Base-by-base conservation (phyloP, 1,140 invertebrate genomes). In the Drosophila kikkawai region DNA sequence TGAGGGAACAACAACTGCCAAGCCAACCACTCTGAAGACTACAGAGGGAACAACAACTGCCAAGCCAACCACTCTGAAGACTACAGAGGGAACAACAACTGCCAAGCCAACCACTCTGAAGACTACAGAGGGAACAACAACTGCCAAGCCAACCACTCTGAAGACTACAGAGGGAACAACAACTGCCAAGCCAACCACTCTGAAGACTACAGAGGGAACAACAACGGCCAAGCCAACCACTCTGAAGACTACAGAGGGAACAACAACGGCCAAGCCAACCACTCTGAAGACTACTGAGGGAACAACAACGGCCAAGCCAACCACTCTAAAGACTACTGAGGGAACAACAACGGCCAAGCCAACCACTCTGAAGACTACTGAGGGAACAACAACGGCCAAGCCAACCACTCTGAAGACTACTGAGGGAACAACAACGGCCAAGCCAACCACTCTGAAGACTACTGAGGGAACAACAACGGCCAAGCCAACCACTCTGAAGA, bases 101-200 rank as follows among this genome's bases (percentile, higher is more conserved):
- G 11, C 26, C 0, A 42, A 50, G 8, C 57, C 59, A 7, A 69
- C 58, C 26, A 47, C 58, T 41, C 12, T 17, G 12, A 37, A 64
- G 37, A 29, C 65, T 0, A 68, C 56, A 22, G 47, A 59, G 1
- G 32, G 19, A n/a, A 74, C 71, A 0, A n/a, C n/a, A n/a, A 56
- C 41, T 11, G 2, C 7, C 0, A 19, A 53, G 22, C 50, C 73
- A 8, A 75, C 69, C 2, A 73, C 69, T 39, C 11, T 22, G 15
- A 60, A 50, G 11, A 56, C 51, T 3, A 64, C 71, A 3, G 56
- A 53, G 11, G 29, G 39, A 17, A 74, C 70, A 17, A 74, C 70
- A 2, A 56, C 47, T 12, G 7, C 6, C 0, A 47, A 60, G 44
- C 67, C 67, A 37, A 56, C 34, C 1, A 50, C 50, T 34, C 55